phyloP scores from a whole-genome alignment of 2,113 vertebrate genomes.

The Pao palembangensis region DNA sequence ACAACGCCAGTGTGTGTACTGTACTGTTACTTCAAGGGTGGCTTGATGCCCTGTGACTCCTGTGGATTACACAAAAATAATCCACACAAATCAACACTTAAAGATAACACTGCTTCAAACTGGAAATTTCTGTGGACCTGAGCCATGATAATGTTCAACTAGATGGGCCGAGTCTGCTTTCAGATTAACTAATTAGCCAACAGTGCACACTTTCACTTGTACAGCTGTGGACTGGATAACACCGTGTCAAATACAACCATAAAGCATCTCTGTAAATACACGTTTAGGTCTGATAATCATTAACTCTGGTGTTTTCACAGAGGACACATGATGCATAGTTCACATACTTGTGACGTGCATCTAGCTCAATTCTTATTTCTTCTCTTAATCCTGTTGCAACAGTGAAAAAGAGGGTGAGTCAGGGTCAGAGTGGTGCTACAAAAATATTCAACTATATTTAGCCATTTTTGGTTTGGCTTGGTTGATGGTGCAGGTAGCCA shows the following conservation, averaged over 20 bases:
- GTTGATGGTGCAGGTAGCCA: background rate
- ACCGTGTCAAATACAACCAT: no score
- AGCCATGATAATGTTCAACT: background rate
- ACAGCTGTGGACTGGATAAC: no score
- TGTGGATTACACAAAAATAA: constrained; percentile 56
- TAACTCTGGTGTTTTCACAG: background rate
- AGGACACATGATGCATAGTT: background rate
- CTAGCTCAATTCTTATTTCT: background rate
- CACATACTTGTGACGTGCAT: background rate
- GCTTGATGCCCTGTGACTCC: constrained; percentile 35
- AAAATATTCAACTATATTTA: constrained; percentile 30
- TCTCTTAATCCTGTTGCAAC: background rate
- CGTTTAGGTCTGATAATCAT: no score
- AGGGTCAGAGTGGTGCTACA: constrained; percentile 5
- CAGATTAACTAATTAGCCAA: no score
- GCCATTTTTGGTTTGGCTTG: constrained; percentile 18
- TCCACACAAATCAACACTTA: constrained; percentile 29
- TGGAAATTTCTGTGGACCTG: no score
- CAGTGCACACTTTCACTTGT: no score
- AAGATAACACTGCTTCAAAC: constrained; percentile 10
- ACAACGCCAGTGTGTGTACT: constrained; percentile 11
- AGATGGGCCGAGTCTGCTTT: background rate
- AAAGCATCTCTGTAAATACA: no score
- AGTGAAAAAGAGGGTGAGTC: background rate
- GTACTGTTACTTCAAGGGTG: constrained; percentile 44